Evolutionary conservation across 2,888 invertebrate species (phyloP).

Genomic region (Sabellastarte sp.): DNA sequence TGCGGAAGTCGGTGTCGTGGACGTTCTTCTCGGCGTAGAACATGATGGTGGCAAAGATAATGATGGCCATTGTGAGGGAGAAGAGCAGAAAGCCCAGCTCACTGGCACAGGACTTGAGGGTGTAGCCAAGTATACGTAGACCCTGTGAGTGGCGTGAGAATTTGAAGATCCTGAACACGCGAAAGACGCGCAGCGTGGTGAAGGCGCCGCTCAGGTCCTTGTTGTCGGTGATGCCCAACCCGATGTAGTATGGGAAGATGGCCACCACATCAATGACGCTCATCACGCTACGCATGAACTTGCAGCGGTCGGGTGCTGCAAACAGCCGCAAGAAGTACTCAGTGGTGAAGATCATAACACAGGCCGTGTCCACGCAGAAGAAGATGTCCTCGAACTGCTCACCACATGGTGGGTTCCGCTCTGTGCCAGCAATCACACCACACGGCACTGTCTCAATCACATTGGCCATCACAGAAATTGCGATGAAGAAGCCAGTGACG

Average conservation of each 20-base stretch:
- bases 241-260: slow-evolving; percentile 98
- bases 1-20: slow-evolving; percentile 93
- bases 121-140: slow-evolving; percentile 96
- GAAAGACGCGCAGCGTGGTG: slow-evolving; percentile 96
- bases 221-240: slow-evolving; percentile 88
- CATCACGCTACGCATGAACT: slow-evolving; percentile 98
- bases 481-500: slow-evolving; percentile 99
- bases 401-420: slow-evolving; percentile 68
- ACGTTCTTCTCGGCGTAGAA: slow-evolving; percentile 99
- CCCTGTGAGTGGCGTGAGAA: slow-evolving; percentile 99
- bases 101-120: slow-evolving; percentile 97
- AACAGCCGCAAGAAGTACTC: slow-evolving; percentile 86
- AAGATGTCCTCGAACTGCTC: slow-evolving; percentile 90
- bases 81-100: slow-evolving; percentile 99
- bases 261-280: slow-evolving; percentile 99
- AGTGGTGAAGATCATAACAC: slow-evolving; percentile 99
- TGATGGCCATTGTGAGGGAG: slow-evolving; percentile 99
- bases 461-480: slow-evolving; percentile 99
- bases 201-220: slow-evolving; percentile 99
- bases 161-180: slow-evolving; percentile 99
- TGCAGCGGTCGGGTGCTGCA: slow-evolving; percentile 95
- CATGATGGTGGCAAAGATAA: slow-evolving; percentile 99
- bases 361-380: slow-evolving; percentile 99
- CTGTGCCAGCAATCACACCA: slow-evolving; percentile 67
- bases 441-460: slow-evolving; percentile 97